Evolutionary conservation across 1,140 invertebrate species (phyloP), one percentile per base, ranked within the genome.

Genomic region (Drosophila quadrilineata): DNA sequence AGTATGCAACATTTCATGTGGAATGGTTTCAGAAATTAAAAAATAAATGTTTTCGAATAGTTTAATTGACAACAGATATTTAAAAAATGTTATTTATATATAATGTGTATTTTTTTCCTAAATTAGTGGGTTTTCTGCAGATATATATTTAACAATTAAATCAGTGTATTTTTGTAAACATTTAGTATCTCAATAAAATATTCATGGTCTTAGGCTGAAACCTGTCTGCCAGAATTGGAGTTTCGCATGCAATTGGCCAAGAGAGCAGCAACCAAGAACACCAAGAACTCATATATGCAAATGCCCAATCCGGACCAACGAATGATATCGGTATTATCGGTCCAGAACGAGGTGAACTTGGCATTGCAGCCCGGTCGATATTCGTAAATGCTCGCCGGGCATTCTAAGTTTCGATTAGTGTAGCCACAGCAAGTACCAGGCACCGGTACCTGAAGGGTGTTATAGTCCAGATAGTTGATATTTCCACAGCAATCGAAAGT

Each of bases 401-500:
- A 89, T 2, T 1, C 62, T 21, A 3, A 77, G 67, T 63, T 88
- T 3, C 71, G 71, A 90, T 49, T 49, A 26, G 60, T 10, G 89
- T 24, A 63, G 5, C 79, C 73, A 41, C 90, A 90, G 70, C 92
- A 93, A 40, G 85, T 91, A 10, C 64, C 76, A 21, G 86, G 87
- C 9, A 88, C 85, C 16, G 29, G 4, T 0, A 8, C 0, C 2
- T 2, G 0, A 0, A 2, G 3, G 2, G 3, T 17, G 62, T 5
- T 0, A 63, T 91, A 94, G 65, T 93, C 91, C 0, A 12, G 0
- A 0, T 62, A 41, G 0, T 90, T 67, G 6, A 76, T 82, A 4
- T 89, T 62, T 33, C 94, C 94, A 70, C 94, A 95, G 68, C 94
- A 95, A 21, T 91, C 35, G n/a, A 93, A 89, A 16, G 72, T 62